A percentile compares a stretch with the other conserved stretches of the same genome.
Evolutionary conservation across 2,797 vertebrate species (phyloP).

Genomic region (Lophotriccus pileatus): DNA sequence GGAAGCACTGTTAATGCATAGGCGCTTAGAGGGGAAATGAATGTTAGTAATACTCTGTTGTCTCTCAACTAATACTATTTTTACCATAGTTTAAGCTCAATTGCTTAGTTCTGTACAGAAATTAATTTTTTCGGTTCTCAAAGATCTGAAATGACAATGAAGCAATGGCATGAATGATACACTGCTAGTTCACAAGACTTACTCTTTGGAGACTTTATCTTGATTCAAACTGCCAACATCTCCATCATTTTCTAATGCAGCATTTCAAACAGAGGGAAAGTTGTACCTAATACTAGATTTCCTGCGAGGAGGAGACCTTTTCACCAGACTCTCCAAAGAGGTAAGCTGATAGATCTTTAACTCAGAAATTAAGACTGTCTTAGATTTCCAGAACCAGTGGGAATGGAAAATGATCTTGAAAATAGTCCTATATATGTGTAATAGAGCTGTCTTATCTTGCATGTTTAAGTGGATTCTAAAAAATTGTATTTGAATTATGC

Average conservation of each 20-base stretch:
- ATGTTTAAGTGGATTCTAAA: neutral
- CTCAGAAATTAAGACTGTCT: neutral
- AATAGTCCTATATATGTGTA: neutral
- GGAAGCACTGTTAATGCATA: neutral
- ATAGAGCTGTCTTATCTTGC: neutral
- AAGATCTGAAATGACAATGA: neutral
- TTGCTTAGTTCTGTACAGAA: neutral
- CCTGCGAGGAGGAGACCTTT: slow-evolving; percentile 94
- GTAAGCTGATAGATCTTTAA: slow-evolving; percentile 63
- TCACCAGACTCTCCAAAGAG: slow-evolving; percentile 97
- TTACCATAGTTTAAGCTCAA: neutral
- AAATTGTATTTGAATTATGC: neutral
- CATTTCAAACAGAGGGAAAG: slow-evolving; percentile 93
- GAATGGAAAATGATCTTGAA: neutral
- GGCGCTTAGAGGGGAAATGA: neutral
- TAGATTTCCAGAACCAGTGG: neutral
- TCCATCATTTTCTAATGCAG: slow-evolving; percentile 71
- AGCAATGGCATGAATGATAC: neutral
- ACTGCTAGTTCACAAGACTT: neutral
- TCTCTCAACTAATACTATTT: neutral
- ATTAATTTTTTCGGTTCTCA: neutral
- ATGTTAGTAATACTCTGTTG: neutral
- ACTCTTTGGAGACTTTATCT: neutral
- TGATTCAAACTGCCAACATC: neutral
- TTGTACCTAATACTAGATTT: slow-evolving; percentile 98